A percentile compares a stretch with the other conserved stretches of the same genome.
These are phyloP conservation scores for Melipona beecheii DNA, from an alignment of 2,888 invertebrate genomes.

Conservation along the genomic window DNA sequence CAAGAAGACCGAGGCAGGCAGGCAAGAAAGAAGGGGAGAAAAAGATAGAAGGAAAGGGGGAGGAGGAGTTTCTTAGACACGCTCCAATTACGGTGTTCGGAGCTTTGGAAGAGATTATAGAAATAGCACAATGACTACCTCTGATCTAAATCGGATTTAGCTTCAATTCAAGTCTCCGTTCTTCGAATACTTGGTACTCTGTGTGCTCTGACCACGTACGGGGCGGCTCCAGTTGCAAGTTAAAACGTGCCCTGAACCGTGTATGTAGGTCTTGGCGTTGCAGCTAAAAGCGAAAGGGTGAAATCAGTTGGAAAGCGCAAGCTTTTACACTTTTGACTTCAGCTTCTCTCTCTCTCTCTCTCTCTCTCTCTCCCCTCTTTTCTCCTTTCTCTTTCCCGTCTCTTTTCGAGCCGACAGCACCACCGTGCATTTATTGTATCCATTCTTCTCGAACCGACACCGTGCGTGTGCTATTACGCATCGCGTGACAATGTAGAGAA, in stretches of 20 bases:
- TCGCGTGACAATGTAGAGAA: conserved; percentile 42
- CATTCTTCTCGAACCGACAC: conserved; percentile 37
- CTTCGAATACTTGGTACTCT: conserved; percentile 51
- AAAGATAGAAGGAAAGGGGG: not conserved
- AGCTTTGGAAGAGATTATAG: conserved; percentile 67
- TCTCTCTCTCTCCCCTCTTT: no score
- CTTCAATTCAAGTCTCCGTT: conserved; percentile 64
- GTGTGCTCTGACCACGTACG: conserved; percentile 56
- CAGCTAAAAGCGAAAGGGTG: conserved; percentile 71
- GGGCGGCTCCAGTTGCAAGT: conserved; percentile 48
- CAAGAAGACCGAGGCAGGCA: not conserved
- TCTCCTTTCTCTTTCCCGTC: not conserved
- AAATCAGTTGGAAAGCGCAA: conserved; percentile 71
- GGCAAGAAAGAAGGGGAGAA: not conserved
- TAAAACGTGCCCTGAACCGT: conserved; percentile 65
- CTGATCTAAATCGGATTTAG: conserved; percentile 71
- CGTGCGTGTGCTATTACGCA: conserved; percentile 48
- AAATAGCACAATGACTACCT: conserved; percentile 63
- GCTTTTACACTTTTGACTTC: conserved; percentile 74
- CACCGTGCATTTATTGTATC: conserved; percentile 59
- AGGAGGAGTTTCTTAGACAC: conserved; percentile 61
- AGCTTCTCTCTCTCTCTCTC: not conserved
- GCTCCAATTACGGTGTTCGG: conserved; percentile 69
- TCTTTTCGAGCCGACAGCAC: conserved; percentile 11
- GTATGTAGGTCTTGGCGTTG: conserved; percentile 57